Evolutionary conservation across 2,888 invertebrate species (phyloP).

Genomic region (Apotomis turbidana): DNA sequence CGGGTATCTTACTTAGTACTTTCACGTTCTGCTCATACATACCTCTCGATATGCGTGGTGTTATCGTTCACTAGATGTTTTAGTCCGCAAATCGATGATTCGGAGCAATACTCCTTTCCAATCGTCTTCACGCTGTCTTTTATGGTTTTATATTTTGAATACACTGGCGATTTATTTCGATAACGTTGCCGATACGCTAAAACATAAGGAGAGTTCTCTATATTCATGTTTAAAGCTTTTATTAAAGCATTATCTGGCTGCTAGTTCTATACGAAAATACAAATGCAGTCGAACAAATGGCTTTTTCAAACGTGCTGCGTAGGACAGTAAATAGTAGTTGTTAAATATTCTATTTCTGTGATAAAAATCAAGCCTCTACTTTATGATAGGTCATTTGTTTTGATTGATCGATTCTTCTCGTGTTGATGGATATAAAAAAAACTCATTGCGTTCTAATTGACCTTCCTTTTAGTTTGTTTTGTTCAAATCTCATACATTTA

Average conservation of each 20-base stretch:
- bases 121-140: slow-evolving; percentile 66
- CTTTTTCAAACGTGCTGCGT: slow-evolving; percentile 42
- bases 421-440: slow-evolving; percentile 48
- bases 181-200: slow-evolving; percentile 48
- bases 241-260: background rate
- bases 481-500: slow-evolving; percentile 1
- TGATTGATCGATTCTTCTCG: slow-evolving; percentile 72
- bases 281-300: slow-evolving; percentile 31
- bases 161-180: slow-evolving; percentile 48
- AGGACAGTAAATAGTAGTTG: slow-evolving; percentile 55
- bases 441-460: slow-evolving; percentile 42
- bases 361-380: slow-evolving; percentile 65
- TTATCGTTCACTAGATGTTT: slow-evolving; percentile 73
- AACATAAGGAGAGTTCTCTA: slow-evolving; percentile 45
- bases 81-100: slow-evolving; percentile 77
- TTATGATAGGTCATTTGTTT: slow-evolving; percentile 64
- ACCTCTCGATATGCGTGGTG: slow-evolving; percentile 73
- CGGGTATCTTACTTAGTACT: slow-evolving; percentile 43
- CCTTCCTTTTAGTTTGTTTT: slow-evolving; percentile 7
- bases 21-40: slow-evolving; percentile 56
- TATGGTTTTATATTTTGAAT: slow-evolving; percentile 48
- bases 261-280: background rate
- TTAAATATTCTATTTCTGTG: slow-evolving; percentile 73
- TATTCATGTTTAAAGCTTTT: slow-evolving; percentile 33
- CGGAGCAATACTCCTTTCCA: slow-evolving; percentile 72